Evolutionary conservation across 2,888 invertebrate genomes (phyloP).

Genomic region (Pardosa pseudoannulata): DNA sequence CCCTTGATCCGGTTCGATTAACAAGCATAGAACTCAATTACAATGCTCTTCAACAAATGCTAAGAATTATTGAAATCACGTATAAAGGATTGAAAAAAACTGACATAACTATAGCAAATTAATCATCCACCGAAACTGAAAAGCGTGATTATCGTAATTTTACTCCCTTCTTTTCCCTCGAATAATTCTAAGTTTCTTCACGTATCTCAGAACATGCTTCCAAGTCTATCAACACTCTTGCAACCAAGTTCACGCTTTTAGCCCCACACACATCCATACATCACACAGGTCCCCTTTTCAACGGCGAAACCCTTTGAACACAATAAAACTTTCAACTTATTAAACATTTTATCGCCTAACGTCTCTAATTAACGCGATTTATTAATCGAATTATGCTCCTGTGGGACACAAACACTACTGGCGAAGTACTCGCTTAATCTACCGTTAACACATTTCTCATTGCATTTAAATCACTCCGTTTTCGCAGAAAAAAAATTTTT

Average conservation of each 20-base stretch:
- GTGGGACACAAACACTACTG: neutral
- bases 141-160: neutral
- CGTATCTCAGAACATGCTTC: neutral
- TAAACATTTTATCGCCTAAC: slow-evolving; percentile 4
- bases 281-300: neutral
- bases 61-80: too few relatives aligned
- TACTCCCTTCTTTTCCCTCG: neutral
- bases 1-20: too few relatives aligned
- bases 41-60: too few relatives aligned
- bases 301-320: slow-evolving; percentile 19
- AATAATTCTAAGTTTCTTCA: neutral
- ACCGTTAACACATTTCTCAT: slow-evolving; percentile 67
- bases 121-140: neutral
- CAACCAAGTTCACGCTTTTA: neutral
- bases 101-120: too few relatives aligned
- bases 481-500: too few relatives aligned
- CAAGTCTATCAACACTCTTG: neutral
- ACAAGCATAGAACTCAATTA: too few relatives aligned
- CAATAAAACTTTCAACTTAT: slow-evolving; percentile 49
- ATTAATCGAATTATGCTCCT: slow-evolving; percentile 64
- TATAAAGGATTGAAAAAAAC: too few relatives aligned
- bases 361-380: slow-evolving; percentile 58
- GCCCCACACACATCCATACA: neutral
- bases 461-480: slow-evolving; percentile 64
- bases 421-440: slow-evolving; percentile 57